Evolutionary conservation across 2,888 invertebrate species (phyloP).

Genomic region (Diploptera punctata): DNA sequence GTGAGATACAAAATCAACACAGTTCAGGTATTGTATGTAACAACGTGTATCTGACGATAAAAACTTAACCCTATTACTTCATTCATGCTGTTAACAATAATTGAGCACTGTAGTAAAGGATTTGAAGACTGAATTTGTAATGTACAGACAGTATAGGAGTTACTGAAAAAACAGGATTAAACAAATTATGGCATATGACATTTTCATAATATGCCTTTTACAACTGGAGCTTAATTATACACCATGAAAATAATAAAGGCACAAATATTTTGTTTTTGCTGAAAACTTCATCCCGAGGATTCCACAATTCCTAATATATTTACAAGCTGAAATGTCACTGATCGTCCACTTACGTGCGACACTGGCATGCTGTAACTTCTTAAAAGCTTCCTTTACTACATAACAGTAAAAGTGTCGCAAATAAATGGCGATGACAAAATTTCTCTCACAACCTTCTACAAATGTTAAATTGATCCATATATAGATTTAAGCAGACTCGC

Average conservation of each 20-base stretch:
- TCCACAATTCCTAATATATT: not conserved
- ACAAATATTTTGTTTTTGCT: conserved; percentile 36
- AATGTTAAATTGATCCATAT: conserved; percentile 16
- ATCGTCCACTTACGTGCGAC: no score
- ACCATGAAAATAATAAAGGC: conserved; percentile 41
- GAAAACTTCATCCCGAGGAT: conserved; percentile 36
- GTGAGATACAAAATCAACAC: conserved; percentile 4
- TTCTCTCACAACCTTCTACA: conserved; percentile 31
- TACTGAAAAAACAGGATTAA: no score
- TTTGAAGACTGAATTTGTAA: not conserved
- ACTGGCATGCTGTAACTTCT: no score
- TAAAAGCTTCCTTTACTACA: no score
- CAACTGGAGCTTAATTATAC: conserved; percentile 31
- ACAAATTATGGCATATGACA: conserved; percentile 38
- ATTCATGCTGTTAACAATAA: conserved; percentile 5
- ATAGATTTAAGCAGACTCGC: not conserved
- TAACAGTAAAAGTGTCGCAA: conserved; percentile 10
- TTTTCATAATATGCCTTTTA: conserved; percentile 30
- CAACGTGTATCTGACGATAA: not conserved
- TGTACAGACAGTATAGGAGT: not conserved
- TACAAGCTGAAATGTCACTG: not conserved
- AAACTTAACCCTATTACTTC: conserved; percentile 24
- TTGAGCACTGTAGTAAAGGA: conserved; percentile 26
- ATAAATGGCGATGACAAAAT: not conserved
- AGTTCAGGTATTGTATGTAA: not conserved